Base-by-base conservation (phyloP, 2,888 invertebrate species). In the Acleris emargana region DNA sequence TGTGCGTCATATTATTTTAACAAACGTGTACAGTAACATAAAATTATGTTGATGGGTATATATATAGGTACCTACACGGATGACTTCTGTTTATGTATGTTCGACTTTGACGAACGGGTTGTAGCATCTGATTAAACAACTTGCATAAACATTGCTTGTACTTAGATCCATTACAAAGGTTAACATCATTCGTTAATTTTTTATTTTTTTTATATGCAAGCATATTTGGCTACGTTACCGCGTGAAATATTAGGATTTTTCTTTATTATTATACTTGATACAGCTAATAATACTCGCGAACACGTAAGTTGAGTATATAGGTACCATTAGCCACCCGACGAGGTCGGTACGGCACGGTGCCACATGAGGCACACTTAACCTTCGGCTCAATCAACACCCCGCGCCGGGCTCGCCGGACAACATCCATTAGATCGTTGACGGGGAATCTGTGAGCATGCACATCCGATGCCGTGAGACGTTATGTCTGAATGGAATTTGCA, bases 111-210 rank as follows among this genome's bases (percentile, higher is more conserved):
- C 72, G 60, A 64, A 61, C 58, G 66, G 49, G 69, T 73, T 76
- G n/a, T 73, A 73, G 73, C 76, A 76, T 76, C 72, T 77, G 73
- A 75, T 71, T 71, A 73, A 73, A 76, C 69, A 73, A 63, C 63
- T 73, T 64, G 49, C 64, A 64, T 58, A 58, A 58, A 38, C 42
- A 25, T 38, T 22, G 58, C 49, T 13, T 54, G 38, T 3, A 42
- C 54, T 16, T 54, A 32, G 42, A 38, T 38, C 20, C 32, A 32
- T 53, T 54, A 42, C 54, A 59, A 47, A 25, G 43, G 16, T 43
- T 43, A 53, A 47, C 32, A 47, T 53, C 6, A 47, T 45, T 45
- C 20, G 47, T 47, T 64, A 47, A 45, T 51, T 17, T 25, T 2
- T 38, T 38, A 11, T n/a, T 9, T 18, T 43, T 43, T 16, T 43